Evolutionary conservation across 53 echinoderm and acorn worm species (phyloP), one percentile per base, ranked within the genome.

Genomic region (Astropecten irregularis): DNA sequence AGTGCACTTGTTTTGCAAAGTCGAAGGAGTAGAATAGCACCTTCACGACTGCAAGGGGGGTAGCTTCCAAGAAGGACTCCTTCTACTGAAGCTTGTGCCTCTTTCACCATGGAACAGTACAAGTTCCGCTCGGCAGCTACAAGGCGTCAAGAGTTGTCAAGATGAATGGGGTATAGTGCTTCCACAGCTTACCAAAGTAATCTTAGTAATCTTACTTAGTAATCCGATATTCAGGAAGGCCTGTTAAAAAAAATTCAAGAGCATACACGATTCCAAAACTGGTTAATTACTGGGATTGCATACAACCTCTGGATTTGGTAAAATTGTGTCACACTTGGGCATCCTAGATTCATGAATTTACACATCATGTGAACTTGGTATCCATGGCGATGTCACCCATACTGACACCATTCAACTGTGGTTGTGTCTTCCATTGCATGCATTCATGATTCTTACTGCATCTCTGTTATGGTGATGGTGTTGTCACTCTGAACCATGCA

Each of bases 141-240:
- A 29, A 71, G 36, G 6, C 47, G 39, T 6, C 81, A 70, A 47
- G 29, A 0, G 58, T 87, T 0, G 84, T 69, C n/a, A 91, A 38
- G 26, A 87, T 26, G 62, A 87, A 77, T 18, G 88, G 91, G 19
- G 64, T 67, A 34, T 69, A 85, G 9, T 47, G 65, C 26, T 85
- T 77, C 79, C 89, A 89, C 28, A 85, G 32, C 32, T 77, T 89
- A 0, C 22, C 20, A 34, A 89, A n/a, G n/a, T n/a, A n/a, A n/a
- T n/a, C n/a, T n/a, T n/a, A 89, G 14, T 84, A 40, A 39, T 68
- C 57, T 1, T 49, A 32, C 22, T 65, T 65, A 14, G 77, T 50
- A 46, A 73, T 36, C 20, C 76, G 37, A 13, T 46, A 66, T 35
- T 65, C 82, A 26, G n/a, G 23, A 28, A 64, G 51, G 4, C 65